phyloP scores from a whole-genome alignment of 1,140 invertebrate species.

The Marisa cornuarietis region DNA sequence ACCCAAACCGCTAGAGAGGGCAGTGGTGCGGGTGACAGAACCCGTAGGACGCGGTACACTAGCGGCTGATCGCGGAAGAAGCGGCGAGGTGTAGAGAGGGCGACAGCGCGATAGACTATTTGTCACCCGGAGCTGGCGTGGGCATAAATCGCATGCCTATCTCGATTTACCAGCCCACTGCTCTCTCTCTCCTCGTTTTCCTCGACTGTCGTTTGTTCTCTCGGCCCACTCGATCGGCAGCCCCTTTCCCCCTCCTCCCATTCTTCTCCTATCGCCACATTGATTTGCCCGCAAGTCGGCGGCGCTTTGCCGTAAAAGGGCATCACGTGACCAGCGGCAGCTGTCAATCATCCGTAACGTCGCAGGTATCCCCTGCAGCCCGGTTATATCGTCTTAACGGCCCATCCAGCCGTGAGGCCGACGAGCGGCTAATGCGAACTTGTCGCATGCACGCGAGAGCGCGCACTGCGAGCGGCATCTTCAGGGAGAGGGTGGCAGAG shows the following conservation, averaged over 20 bases:
- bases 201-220: conserved; percentile 8
- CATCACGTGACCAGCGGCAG: conserved; percentile 27
- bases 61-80: background rate
- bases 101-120: conserved; percentile 25
- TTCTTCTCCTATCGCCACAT: conserved; percentile 15
- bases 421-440: conserved; percentile 21
- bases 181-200: conserved; percentile 7
- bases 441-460: conserved; percentile 11
- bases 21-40: background rate
- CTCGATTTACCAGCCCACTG: conserved; percentile 25
- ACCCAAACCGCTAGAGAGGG: too few relatives aligned
- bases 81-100: conserved; percentile 15
- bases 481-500: too few relatives aligned
- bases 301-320: conserved; percentile 23
- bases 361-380: conserved; percentile 6
- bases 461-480: too few relatives aligned
- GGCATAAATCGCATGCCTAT: conserved; percentile 23
- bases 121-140: conserved; percentile 22
- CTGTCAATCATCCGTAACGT: conserved; percentile 29
- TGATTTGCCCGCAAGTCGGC: conserved; percentile 14
- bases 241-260: conserved; percentile 10
- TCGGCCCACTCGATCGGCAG: background rate
- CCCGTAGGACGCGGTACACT: background rate
- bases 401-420: background rate
- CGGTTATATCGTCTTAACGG: conserved; percentile 18